Evolutionary conservation across 2,888 invertebrate genomes (phyloP), one percentile per base, ranked within the genome.

Genomic region (Lacanobia oleracea): DNA sequence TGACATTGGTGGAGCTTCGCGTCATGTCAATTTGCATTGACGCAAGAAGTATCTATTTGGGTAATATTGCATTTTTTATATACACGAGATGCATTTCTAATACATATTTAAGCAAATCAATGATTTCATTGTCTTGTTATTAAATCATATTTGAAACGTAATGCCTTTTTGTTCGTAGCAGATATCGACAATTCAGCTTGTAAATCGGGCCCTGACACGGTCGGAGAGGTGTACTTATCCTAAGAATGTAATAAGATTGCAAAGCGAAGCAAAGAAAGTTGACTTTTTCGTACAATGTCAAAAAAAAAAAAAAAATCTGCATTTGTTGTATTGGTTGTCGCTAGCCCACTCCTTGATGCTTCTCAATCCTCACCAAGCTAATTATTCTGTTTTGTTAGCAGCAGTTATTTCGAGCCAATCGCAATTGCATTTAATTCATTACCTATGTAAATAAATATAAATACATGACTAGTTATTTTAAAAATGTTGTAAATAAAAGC

Each of bases 401-500:
- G 63, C 75, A 59, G 62, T 65, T 70, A 68, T 66, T 74, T 75
- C 72, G 75, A 85, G 83, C 84, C 88, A 89, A 91, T 88, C 40
- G 71, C 65, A 79, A 78, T 86, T 91, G 93, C 92, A 92, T 92
- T 93, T 93, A 92, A 80, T 86, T 81, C 67, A 83, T 74, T 73
- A 59, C 59, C 21, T 59, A 79, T 92, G 91, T 90, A 90, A 87
- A 89, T 89, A 87, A 81, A 75, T 87, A 85, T 84, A 84, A 82
- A 84, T 83, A 85, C 81, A 86, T 73, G 69, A 81, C 54, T 83
- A 85, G 81, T 75, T 87, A 84, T 84, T 81, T 81, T 79, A 69
- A 87, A 74, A 87, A 85, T 88, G 79, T 86, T 92, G 91, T 94
- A 93, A 84, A 93, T 91, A 92, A 88, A 88, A 88, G 90, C 90